A percentile compares a stretch with the other conserved stretches of the same genome.
Evolutionary conservation across 2,888 invertebrate species (phyloP).

Genomic region (Cloeon dipterum): DNA sequence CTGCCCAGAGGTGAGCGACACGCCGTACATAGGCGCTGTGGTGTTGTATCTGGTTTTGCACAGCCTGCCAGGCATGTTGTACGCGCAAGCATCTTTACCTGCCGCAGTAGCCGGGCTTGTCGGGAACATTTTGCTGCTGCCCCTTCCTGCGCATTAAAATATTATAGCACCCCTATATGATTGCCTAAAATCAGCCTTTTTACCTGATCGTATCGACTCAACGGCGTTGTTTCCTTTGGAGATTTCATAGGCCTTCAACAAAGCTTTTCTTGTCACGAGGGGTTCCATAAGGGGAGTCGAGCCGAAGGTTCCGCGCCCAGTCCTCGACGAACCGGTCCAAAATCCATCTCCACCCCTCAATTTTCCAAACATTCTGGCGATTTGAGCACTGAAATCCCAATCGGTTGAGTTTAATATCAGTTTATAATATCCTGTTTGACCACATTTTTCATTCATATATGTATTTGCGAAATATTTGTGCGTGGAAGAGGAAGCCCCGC

Average conservation of each 20-base stretch:
- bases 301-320: conserved; percentile 34
- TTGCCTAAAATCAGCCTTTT: too few relatives aligned
- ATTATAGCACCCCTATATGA: too few relatives aligned
- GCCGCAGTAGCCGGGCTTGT: conserved; percentile 6
- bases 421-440: too few relatives aligned
- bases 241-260: conserved; percentile 33
- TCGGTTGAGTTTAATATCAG: too few relatives aligned
- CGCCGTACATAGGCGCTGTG: conserved; percentile 87
- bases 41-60: conserved; percentile 81
- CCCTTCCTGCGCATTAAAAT: conserved; percentile 17
- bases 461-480: too few relatives aligned
- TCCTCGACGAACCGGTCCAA: conserved; percentile 37
- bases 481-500: too few relatives aligned
- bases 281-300: conserved; percentile 41
- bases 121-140: conserved; percentile 16
- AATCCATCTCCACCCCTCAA: conserved; percentile 25
- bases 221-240: conserved; percentile 26
- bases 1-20: conserved; percentile 74
- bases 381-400: conserved; percentile 38
- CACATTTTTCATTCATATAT: too few relatives aligned
- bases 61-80: conserved; percentile 45
- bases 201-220: conserved; percentile 10
- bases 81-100: conserved; percentile 19
- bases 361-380: conserved; percentile 41
- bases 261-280: conserved; percentile 42